Percentiles rank a stretch among this genome's conserved stretches.
These are phyloP conservation scores for Dunckerocampus dactyliophorus DNA, from an alignment of 2,113 vertebrate species.

Conservation along the genomic window DNA sequence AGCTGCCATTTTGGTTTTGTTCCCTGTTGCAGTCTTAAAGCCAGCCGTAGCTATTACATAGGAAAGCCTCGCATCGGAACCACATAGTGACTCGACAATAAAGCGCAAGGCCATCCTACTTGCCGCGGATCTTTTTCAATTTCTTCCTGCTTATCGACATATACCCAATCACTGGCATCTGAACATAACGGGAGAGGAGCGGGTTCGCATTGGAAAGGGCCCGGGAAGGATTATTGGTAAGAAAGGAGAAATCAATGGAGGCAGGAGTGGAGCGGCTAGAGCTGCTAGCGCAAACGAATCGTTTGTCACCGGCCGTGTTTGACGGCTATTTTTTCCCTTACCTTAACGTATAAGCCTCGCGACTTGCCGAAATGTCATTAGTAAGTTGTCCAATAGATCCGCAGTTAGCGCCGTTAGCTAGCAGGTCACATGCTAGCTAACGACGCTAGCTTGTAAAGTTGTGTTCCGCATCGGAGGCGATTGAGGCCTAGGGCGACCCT, in stretches of 20 bases:
- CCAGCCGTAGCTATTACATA: slow-evolving; percentile 59
- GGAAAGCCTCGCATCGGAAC: slow-evolving; percentile 44
- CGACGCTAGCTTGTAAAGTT: slow-evolving; percentile 58
- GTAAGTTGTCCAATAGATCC: slow-evolving; percentile 16
- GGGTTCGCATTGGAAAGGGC: slow-evolving; percentile 76
- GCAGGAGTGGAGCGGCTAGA: slow-evolving; percentile 49
- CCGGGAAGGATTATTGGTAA: slow-evolving; percentile 82
- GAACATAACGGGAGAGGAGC: slow-evolving; percentile 66
- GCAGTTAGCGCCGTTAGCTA: slow-evolving; percentile 11
- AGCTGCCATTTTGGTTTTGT: slow-evolving; percentile 85
- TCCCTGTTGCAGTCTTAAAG: slow-evolving; percentile 73
- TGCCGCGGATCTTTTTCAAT: slow-evolving; percentile 34
- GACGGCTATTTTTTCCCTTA: background rate
- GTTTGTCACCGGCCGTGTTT: background rate
- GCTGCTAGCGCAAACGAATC: slow-evolving; percentile 13
- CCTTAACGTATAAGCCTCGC: background rate
- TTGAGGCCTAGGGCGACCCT: slow-evolving; percentile 50
- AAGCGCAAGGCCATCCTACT: slow-evolving; percentile 48
- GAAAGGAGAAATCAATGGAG: slow-evolving; percentile 61
- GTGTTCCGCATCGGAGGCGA: slow-evolving; percentile 49
- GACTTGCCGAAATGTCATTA: background rate
- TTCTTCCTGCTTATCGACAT: slow-evolving; percentile 25
- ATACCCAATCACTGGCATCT: slow-evolving; percentile 38
- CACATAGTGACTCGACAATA: slow-evolving; percentile 78
- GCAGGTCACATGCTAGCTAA: slow-evolving; percentile 28